phyloP scores from a whole-genome alignment of 1,140 invertebrate genomes.

The Choristoneura fumiferana region DNA sequence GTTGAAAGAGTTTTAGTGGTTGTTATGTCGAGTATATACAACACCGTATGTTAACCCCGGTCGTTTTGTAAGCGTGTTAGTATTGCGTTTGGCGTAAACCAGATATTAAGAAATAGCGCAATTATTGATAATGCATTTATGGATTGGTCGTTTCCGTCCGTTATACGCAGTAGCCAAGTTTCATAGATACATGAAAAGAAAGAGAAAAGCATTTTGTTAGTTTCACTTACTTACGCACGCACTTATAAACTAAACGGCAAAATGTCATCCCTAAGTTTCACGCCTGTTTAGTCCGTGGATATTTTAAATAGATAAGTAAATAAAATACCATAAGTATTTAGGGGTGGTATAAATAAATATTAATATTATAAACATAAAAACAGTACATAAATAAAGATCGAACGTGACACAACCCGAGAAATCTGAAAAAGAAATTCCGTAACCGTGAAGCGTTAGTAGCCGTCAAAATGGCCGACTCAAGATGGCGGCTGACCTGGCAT shows the following conservation, averaged over 20 bases:
- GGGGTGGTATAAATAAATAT: too few relatives aligned
- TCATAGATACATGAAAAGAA: slow-evolving; percentile 80
- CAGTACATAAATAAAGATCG: slow-evolving; percentile 39
- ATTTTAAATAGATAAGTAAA: too few relatives aligned
- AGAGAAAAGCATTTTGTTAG: slow-evolving; percentile 79
- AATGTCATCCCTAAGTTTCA: too few relatives aligned
- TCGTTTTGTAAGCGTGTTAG: slow-evolving; percentile 62
- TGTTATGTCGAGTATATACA: slow-evolving; percentile 51
- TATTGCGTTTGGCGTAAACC: slow-evolving; percentile 72
- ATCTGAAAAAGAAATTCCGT: slow-evolving; percentile 33
- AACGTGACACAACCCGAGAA: slow-evolving; percentile 31
- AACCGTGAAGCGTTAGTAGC: slow-evolving; percentile 67
- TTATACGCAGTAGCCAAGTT: slow-evolving; percentile 69
- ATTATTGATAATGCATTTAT: slow-evolving; percentile 55
- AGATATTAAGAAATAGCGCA: slow-evolving; percentile 71
- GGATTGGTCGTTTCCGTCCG: slow-evolving; percentile 56
- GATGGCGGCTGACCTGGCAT: slow-evolving; percentile 86
- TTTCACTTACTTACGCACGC: slow-evolving; percentile 49
- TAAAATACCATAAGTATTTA: too few relatives aligned
- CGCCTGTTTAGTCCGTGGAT: too few relatives aligned
- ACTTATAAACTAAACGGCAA: too few relatives aligned
- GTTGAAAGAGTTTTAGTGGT: slow-evolving; percentile 15
- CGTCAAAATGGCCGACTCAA: slow-evolving; percentile 49
- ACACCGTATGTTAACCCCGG: slow-evolving; percentile 49
- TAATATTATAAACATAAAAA: too few relatives aligned